These are phyloP conservation scores for Dipus sagitta DNA, from an alignment of 2,797 vertebrate species.

Conservation along the genomic window DNA sequence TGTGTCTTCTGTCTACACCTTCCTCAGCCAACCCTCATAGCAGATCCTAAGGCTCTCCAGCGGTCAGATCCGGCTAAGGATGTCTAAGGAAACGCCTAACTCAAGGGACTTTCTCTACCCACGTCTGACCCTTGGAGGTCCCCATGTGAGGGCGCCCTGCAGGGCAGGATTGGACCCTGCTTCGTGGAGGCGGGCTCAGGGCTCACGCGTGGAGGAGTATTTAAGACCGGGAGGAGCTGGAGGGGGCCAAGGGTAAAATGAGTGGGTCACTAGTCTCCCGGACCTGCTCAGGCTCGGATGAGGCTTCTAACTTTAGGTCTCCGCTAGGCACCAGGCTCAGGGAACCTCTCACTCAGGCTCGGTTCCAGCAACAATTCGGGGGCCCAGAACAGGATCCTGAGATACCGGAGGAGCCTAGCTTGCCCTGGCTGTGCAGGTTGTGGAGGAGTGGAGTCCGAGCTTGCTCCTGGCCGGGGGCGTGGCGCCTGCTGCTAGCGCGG, in stretches of 20 bases:
- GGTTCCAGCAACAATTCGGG: conserved; percentile 78
- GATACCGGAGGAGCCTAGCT: neutral
- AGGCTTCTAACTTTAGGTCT: conserved; percentile 32
- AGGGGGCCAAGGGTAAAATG: conserved; percentile 66
- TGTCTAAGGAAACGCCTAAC: conserved; percentile 37
- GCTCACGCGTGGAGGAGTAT: conserved; percentile 50
- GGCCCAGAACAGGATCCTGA: conserved; percentile 50
- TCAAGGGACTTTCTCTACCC: neutral
- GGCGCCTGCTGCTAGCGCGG: conserved; percentile 89
- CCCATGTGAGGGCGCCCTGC: conserved; percentile 39
- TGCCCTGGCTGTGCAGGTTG: conserved; percentile 70
- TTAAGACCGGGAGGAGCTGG: conserved; percentile 62
- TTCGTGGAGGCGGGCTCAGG: conserved; percentile 69
- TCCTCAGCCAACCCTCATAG: neutral
- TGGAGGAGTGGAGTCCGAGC: conserved; percentile 83
- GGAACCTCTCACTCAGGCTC: conserved; percentile 78
- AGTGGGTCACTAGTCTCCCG: conserved; percentile 43
- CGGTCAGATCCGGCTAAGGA: neutral
- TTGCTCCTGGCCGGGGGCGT: conserved; percentile 88
- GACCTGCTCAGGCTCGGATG: conserved; percentile 25
- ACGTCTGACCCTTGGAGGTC: conserved; percentile 37
- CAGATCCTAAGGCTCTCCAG: neutral
- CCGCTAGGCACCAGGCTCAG: conserved; percentile 59
- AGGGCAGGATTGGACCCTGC: conserved; percentile 62
- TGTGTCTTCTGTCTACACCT: neutral